Percentiles rank a stretch among this genome's conserved stretches.
phyloP scores from a whole-genome alignment of 2,888 invertebrate species.

The Merodon equestris region DNA sequence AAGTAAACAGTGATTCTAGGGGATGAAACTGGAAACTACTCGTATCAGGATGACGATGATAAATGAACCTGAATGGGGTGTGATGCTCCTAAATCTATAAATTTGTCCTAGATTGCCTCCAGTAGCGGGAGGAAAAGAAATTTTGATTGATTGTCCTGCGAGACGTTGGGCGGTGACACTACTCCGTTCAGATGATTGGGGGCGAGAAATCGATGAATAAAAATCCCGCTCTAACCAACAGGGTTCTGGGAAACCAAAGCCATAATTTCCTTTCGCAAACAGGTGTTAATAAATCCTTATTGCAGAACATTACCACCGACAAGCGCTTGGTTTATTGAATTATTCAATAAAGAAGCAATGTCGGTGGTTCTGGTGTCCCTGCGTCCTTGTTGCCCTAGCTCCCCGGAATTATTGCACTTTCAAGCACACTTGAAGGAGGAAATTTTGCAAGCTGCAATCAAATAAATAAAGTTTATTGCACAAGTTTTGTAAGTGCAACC shows the following conservation, averaged over 20 bases:
- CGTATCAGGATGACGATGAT: conserved; percentile 61
- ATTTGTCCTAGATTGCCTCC: conserved; percentile 60
- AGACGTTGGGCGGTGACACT: no score
- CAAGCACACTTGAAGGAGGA: conserved; percentile 45
- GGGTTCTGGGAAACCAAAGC: no score
- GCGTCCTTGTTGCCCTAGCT: conserved; percentile 20
- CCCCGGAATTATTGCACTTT: conserved; percentile 51
- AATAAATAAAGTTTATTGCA: conserved; percentile 66
- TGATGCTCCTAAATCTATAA: conserved; percentile 60
- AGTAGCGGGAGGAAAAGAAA: conserved; percentile 26
- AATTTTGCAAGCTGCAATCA: conserved; percentile 64
- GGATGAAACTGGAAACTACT: conserved; percentile 44
- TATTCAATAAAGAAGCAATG: conserved; percentile 43
- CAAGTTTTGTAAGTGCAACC: conserved; percentile 39
- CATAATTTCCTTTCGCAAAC: conserved; percentile 14
- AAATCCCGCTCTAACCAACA: no score
- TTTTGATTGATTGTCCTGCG: conserved; percentile 57
- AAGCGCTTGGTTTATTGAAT: conserved; percentile 50
- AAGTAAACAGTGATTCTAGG: conserved; percentile 36
- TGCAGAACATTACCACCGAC: conserved; percentile 4
- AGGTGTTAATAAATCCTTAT: conserved; percentile 43
- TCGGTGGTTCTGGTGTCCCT: conserved; percentile 9
- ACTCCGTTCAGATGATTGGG: no score
- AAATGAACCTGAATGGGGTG: conserved; percentile 52
- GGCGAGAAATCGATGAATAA: no score